Evolutionary conservation across 2,888 invertebrate species (phyloP), one percentile per base, ranked within the genome.

Genomic region (Nebria salina): DNA sequence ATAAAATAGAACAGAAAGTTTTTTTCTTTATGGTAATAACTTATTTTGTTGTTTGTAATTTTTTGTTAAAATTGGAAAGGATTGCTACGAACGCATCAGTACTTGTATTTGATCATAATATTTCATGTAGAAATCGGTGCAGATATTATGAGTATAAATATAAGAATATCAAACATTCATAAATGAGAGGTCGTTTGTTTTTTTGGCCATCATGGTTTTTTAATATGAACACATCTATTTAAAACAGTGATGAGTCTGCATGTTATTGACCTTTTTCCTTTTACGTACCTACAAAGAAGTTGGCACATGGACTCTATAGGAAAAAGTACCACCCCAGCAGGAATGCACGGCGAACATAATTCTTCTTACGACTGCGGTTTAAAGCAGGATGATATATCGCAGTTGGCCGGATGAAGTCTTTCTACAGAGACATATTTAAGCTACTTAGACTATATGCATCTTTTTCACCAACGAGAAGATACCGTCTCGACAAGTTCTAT

Each of bases 381-480:
- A 3, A 54, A 54, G 11, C 13, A 8, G 54, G 54, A 54, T 54
- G 54, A 54, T 54, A 54, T 54, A 54, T 54, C 6, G 54, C 13
- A 54, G 54, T 54, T 54, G 54, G 54, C 54, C 54, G 54, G 54
- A 54, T 54, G 54, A 8, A 54, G 54, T 54, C 54, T 54, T 54
- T 54, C 54, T 54, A 54, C 54, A 54, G 54, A 8, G 54, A 54
- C 54, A 54, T 54, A 54, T 54, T 54, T 54, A 54, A 54, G 54
- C 54, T 54, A 54, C 54, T 54, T 54, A 54, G 54, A 54, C 54
- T 54, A 54, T 54, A 54, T 54, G 54, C 54, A 54, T 54, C 54
- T 54, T 54, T 13, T 54, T 1, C 54, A 54, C 54, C 11, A 8
- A 54, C 54, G 11, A 54, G 54, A 54, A 54, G 11, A 54, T 54